Evolutionary conservation across 2,888 invertebrate genomes (phyloP).

Genomic region (Ceramica pisi): DNA sequence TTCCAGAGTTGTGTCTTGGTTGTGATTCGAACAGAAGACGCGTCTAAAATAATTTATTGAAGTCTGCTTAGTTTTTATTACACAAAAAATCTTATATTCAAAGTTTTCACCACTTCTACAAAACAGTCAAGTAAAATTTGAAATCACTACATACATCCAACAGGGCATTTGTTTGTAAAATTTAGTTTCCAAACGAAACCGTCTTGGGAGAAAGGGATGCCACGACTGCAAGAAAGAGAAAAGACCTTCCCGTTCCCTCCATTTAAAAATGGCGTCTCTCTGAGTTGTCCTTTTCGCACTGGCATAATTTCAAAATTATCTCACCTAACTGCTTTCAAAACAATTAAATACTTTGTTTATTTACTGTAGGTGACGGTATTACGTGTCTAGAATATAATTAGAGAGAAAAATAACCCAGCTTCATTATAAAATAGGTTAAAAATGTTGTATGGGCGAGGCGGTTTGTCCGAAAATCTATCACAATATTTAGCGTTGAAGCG

Average conservation of each 20-base stretch:
- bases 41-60: too few species aligned
- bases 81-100: too few species aligned
- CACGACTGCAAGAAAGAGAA: conserved; percentile 58
- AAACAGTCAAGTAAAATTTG: too few species aligned
- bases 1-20: conserved; percentile 20
- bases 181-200: conserved; percentile 49
- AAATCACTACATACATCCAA: too few species aligned
- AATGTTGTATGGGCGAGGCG: conserved; percentile 82
- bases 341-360: conserved; percentile 62
- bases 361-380: conserved; percentile 54
- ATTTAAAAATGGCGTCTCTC: conserved; percentile 86
- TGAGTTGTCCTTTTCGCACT: conserved; percentile 88
- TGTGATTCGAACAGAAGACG: background rate
- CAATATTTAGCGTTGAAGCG: conserved; percentile 66
- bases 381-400: conserved; percentile 9
- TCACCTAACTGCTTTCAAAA: conserved; percentile 70
- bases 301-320: conserved; percentile 70
- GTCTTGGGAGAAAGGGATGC: conserved; percentile 50
- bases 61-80: too few species aligned
- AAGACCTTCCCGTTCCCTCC: conserved; percentile 47
- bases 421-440: conserved; percentile 53
- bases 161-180: too few species aligned
- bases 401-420: conserved; percentile 1
- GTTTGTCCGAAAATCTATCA: conserved; percentile 55
- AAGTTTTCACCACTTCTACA: background rate